Conservation (phyloP, 2,888 invertebrate species). For the Herminia tarsipennalis region DNA sequence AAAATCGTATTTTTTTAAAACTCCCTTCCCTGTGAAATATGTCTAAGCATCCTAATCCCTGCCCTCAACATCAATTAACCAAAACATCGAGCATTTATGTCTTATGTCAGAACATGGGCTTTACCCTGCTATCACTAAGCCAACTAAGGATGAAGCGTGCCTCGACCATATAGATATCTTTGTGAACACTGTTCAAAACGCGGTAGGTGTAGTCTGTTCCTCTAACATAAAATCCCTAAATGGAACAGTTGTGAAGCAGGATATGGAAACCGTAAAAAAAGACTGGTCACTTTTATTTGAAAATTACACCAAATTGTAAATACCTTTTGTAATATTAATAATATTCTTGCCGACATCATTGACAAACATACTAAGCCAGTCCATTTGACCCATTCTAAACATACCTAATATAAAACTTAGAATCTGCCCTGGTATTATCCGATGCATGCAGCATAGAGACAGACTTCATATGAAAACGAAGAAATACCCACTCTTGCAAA, state of each 20-base stretch:
- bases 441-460: slow-evolving; percentile 1
- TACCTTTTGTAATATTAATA: background rate
- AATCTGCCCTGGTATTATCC: slow-evolving; percentile 1
- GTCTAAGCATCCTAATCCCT: too few relatives aligned
- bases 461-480: background rate
- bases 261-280: background rate
- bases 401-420: background rate
- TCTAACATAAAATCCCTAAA: slow-evolving; percentile 11
- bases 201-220: slow-evolving; percentile 11
- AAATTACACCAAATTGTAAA: background rate
- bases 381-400: background rate
- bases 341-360: background rate
- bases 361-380: background rate
- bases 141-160: slow-evolving; percentile 16
- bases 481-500: background rate
- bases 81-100: slow-evolving; percentile 9
- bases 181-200: background rate
- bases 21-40: too few relatives aligned
- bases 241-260: too few relatives aligned
- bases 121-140: slow-evolving; percentile 10
- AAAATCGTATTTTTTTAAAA: too few relatives aligned
- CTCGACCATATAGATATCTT: slow-evolving; percentile 26
- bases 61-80: too few relatives aligned
- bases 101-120: slow-evolving; percentile 16
- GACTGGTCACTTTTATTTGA: background rate